phyloP scores from a whole-genome alignment of 1,140 invertebrate species.

The Drosophila albomicans region DNA sequence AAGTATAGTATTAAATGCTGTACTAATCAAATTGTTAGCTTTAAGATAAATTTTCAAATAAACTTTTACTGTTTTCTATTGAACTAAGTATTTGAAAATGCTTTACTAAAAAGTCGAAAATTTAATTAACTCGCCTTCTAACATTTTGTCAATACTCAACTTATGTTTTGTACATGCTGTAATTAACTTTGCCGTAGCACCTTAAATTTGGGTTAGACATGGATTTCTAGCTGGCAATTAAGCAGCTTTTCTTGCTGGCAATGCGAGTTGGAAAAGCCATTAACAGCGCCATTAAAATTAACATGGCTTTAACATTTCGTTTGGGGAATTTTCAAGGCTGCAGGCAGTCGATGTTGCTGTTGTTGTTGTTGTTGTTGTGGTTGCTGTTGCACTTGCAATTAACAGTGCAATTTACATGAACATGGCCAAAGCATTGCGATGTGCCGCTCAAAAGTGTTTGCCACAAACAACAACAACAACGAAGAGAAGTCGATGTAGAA shows the following conservation, averaged over 20 bases:
- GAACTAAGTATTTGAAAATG: no score
- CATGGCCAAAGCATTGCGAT: background rate
- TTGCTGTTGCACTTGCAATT: background rate
- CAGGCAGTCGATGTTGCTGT: background rate
- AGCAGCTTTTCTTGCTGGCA: background rate
- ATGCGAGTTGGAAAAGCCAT: background rate
- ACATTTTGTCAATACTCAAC: no score
- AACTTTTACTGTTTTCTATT: no score
- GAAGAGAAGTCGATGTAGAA: background rate
- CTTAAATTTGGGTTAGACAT: no score
- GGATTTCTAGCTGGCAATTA: background rate
- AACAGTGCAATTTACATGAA: background rate
- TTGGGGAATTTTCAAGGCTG: conserved; percentile 1
- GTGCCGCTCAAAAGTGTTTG: background rate
- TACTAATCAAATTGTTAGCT: no score
- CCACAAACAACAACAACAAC: background rate
- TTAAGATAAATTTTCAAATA: no score
- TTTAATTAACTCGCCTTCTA: no score
- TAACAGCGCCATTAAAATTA: conserved; percentile 6
- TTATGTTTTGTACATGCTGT: no score
- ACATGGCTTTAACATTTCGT: conserved; percentile 1
- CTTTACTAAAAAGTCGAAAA: no score
- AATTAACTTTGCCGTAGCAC: no score
- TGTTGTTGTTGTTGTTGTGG: no score
- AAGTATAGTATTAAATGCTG: no score